A percentile compares a stretch with the other conserved stretches of the same genome.
Conservation (phyloP, 2,888 invertebrate genomes). For the Phytoseiulus persimilis region DNA sequence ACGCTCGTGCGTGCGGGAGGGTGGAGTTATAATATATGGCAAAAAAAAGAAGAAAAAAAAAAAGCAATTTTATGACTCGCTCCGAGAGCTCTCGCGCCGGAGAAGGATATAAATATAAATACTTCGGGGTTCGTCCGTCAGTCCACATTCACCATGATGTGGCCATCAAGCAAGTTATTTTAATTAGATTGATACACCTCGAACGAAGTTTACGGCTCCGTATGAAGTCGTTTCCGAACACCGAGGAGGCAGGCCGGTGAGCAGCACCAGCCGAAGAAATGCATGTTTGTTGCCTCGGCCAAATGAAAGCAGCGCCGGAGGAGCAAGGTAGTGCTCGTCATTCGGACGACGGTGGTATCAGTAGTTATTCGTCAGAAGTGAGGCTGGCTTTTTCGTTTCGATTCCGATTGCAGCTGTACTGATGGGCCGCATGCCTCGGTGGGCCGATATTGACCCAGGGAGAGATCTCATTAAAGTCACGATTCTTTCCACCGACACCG, state of each 20-base stretch:
- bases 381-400: neutral
- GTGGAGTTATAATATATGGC: slow-evolving; percentile 33
- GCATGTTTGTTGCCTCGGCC: neutral
- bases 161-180: slow-evolving; percentile 21
- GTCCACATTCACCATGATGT: neutral
- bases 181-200: slow-evolving; percentile 32
- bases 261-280: neutral
- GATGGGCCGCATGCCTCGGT: neutral
- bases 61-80: slow-evolving; percentile 28
- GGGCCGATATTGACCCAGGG: slow-evolving; percentile 5
- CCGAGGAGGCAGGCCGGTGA: neutral
- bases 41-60: slow-evolving; percentile 13
- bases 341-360: neutral
- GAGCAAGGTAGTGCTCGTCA: neutral
- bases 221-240: neutral
- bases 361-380: neutral
- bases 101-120: slow-evolving; percentile 5
- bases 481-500: neutral
- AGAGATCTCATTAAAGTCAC: slow-evolving; percentile 38
- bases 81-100: neutral
- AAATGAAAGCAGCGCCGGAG: neutral
- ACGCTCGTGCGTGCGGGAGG: neutral
- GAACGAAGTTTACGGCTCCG: neutral
- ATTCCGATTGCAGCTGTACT: neutral
- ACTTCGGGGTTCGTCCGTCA: neutral